phyloP scores from a whole-genome alignment of 2,888 invertebrate species.

The Microctonus aethiopoides region DNA sequence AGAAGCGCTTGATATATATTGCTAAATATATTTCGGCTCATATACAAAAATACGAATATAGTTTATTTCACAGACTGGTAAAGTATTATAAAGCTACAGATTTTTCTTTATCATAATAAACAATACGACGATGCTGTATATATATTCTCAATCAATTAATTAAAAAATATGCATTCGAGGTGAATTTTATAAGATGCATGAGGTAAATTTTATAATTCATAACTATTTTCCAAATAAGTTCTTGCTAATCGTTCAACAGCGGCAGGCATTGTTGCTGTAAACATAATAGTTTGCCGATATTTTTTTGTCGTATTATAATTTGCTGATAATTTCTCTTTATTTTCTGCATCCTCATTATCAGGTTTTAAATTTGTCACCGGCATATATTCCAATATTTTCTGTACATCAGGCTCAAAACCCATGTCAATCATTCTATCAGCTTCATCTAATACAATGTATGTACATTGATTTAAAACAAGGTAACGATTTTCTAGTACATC shows the following conservation, averaged over 20 bases:
- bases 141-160: constrained; percentile 60
- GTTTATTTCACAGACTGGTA: constrained; percentile 56
- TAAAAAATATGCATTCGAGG: constrained; percentile 57
- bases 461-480: constrained; percentile 95
- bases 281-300: constrained; percentile 99
- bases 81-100: constrained; percentile 52
- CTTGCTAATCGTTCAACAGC: constrained; percentile 96
- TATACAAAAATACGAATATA: constrained; percentile 49
- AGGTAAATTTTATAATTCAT: constrained; percentile 46
- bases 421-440: constrained; percentile 99
- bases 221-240: constrained; percentile 76
- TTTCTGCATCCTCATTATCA: constrained; percentile 98
- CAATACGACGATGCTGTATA: constrained; percentile 61
- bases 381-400: constrained; percentile 97
- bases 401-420: constrained; percentile 99
- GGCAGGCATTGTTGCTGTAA: constrained; percentile 99
- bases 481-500: constrained; percentile 99
- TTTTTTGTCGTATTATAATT: constrained; percentile 97
- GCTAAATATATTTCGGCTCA: constrained; percentile 54
- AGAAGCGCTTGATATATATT: constrained; percentile 51
- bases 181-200: constrained; percentile 44
- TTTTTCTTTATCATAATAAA: constrained; percentile 54
- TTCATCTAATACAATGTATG: constrained; percentile 95
- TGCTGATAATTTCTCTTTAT: constrained; percentile 87
- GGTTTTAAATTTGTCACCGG: constrained; percentile 98